These are phyloP conservation scores for Thecophora atra DNA, from an alignment of 2,888 invertebrate species.

Conservation along the genomic window DNA sequence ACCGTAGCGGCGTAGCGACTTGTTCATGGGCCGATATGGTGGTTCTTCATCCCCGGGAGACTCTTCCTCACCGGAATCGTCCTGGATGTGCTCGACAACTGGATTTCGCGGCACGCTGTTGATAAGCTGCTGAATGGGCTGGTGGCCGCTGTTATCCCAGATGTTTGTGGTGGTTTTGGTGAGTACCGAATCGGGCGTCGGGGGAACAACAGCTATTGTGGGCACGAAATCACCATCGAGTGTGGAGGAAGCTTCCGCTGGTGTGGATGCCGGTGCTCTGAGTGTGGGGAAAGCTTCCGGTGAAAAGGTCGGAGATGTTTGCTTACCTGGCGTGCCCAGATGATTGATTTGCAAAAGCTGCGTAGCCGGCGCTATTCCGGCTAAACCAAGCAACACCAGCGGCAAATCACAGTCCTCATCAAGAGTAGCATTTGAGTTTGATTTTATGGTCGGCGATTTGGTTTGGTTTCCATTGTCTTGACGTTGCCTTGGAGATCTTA, in stretches of 20 bases:
- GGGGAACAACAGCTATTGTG: constrained; percentile 79
- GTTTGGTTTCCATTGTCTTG: background rate
- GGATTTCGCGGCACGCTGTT: constrained; percentile 55
- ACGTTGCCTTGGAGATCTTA: background rate
- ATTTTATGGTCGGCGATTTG: background rate
- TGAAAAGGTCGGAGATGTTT: constrained; percentile 44
- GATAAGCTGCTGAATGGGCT: constrained; percentile 54
- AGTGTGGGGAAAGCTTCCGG: constrained; percentile 52
- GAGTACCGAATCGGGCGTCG: constrained; percentile 73
- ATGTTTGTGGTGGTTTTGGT: constrained; percentile 64
- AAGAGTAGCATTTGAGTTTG: background rate
- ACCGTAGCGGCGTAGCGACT: constrained; percentile 69
- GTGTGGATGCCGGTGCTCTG: constrained; percentile 30
- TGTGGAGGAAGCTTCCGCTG: constrained; percentile 49
- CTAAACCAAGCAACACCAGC: constrained; percentile 74
- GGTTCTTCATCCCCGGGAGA: constrained; percentile 79
- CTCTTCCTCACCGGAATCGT: constrained; percentile 74
- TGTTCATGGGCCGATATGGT: constrained; percentile 75
- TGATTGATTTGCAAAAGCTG: constrained; percentile 66
- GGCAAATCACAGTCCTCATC: constrained; percentile 73
- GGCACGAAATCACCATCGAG: constrained; percentile 66
- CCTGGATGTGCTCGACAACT: constrained; percentile 65
- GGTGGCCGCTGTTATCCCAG: constrained; percentile 60
- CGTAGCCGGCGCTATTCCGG: constrained; percentile 68
- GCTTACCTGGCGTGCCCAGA: constrained; percentile 37